These are phyloP conservation scores for Scopus umbretta DNA, from an alignment of 2,113 vertebrate genomes.

Conservation along the genomic window DNA sequence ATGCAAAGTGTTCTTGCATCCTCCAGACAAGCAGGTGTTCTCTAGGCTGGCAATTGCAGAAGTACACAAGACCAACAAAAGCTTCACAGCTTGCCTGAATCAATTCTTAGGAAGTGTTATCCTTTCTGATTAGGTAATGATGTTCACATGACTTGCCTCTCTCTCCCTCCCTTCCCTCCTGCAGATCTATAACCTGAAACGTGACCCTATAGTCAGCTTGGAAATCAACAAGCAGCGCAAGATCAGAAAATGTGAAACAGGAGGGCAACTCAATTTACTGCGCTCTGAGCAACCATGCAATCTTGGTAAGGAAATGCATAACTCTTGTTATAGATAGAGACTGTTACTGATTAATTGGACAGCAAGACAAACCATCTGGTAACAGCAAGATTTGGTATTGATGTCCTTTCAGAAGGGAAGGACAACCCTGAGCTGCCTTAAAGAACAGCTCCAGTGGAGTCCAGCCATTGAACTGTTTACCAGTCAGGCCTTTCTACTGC, in stretches of 20 bases:
- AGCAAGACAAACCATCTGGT: conserved; percentile 32
- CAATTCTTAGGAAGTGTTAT: background rate
- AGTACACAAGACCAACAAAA: background rate
- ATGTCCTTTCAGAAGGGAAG: background rate
- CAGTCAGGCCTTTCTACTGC: background rate
- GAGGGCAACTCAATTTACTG: background rate
- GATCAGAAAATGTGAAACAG: background rate
- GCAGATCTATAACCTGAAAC: conserved; percentile 8
- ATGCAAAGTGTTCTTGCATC: background rate
- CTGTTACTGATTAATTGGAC: conserved; percentile 23
- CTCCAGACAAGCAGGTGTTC: background rate
- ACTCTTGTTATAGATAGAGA: background rate
- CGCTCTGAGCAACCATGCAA: background rate
- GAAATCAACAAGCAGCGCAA: background rate
- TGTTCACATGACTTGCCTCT: background rate
- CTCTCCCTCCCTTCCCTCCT: background rate
- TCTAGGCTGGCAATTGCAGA: background rate
- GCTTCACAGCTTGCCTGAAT: conserved; percentile 19
- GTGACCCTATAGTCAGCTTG: background rate
- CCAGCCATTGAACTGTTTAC: background rate
- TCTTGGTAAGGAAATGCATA: background rate
- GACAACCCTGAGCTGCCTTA: background rate
- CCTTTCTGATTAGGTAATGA: background rate
- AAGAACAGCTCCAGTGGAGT: background rate
- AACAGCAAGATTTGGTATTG: background rate